phyloP scores from a whole-genome alignment of 2,113 vertebrate genomes.

The Oxyura jamaicensis region DNA sequence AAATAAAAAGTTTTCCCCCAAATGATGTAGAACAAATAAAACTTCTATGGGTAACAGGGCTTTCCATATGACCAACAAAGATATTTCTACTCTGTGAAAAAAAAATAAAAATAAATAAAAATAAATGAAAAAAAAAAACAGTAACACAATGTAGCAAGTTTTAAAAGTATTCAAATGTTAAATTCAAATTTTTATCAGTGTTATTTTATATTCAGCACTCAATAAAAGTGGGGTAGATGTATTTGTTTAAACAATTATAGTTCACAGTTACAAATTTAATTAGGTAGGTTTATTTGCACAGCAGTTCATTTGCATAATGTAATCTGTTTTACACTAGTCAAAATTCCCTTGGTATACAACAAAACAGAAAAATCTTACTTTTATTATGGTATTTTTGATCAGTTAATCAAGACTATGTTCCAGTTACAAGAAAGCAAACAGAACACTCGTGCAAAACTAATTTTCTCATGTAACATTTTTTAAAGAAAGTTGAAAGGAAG shows the following conservation, averaged over 20 bases:
- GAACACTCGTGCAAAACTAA: not conserved
- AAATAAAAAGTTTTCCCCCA: not conserved
- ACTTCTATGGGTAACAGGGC: not conserved
- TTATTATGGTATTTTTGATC: not conserved
- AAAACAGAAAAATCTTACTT: not conserved
- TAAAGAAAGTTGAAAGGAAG: not conserved
- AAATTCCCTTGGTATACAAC: constrained; percentile 25
- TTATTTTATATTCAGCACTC: not conserved
- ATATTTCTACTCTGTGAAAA: not conserved
- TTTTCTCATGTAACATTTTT: not conserved
- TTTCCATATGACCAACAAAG: not conserved
- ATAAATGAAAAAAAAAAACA: not conserved
- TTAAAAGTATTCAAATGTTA: not conserved
- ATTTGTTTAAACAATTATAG: constrained; percentile 39
- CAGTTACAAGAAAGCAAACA: not conserved
- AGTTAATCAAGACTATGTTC: not conserved
- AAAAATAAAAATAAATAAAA: not conserved
- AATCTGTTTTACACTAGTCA: constrained; percentile 20
- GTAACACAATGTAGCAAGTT: not conserved
- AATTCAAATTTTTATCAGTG: not conserved
- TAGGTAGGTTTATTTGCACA: constrained; percentile 33
- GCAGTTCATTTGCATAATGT: constrained; percentile 34
- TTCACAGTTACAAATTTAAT: constrained; percentile 50
- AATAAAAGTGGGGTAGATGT: not conserved
- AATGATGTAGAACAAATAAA: not conserved